These are phyloP conservation scores for Morone saxatilis DNA, from an alignment of 2,113 vertebrate species.

Conservation along the genomic window DNA sequence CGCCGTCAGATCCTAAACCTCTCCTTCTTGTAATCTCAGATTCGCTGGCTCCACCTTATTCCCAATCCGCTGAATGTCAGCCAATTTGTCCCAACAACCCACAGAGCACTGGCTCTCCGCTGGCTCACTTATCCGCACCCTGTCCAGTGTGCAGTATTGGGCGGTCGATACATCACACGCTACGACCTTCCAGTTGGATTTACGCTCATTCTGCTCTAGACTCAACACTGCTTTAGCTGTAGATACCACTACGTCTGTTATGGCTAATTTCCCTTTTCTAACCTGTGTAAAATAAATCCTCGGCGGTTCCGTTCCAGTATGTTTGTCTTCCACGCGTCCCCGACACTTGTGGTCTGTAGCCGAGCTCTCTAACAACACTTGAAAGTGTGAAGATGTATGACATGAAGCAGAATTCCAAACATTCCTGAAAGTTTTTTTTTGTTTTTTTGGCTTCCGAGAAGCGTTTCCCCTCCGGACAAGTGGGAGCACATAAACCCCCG, in stretches of 20 bases:
- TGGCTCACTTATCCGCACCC: conserved; percentile 46
- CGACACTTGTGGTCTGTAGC: conserved; percentile 10
- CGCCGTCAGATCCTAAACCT: neutral
- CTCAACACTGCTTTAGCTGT: neutral
- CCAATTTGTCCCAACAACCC: conserved; percentile 44
- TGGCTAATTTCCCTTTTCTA: too few species aligned
- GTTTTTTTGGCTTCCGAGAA: neutral
- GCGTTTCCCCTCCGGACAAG: conserved; percentile 45
- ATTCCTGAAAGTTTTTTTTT: conserved; percentile 64
- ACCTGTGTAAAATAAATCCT: neutral
- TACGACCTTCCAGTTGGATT: conserved; percentile 34
- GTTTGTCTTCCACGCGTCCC: neutral
- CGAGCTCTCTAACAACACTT: neutral
- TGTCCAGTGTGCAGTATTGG: conserved; percentile 30
- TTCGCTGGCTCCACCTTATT: conserved; percentile 14
- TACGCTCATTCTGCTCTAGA: neutral
- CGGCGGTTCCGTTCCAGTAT: neutral
- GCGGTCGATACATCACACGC: conserved; percentile 41
- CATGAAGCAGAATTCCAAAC: conserved; percentile 73
- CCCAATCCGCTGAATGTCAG: conserved; percentile 29
- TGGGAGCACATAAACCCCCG: conserved; percentile 18
- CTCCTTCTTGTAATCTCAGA: conserved; percentile 34
- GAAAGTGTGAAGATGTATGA: conserved; percentile 31
- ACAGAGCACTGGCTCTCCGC: neutral
- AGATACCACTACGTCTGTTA: neutral